Conservation (phyloP, 2,888 invertebrate genomes). For the Epirrhoe alternata region DNA sequence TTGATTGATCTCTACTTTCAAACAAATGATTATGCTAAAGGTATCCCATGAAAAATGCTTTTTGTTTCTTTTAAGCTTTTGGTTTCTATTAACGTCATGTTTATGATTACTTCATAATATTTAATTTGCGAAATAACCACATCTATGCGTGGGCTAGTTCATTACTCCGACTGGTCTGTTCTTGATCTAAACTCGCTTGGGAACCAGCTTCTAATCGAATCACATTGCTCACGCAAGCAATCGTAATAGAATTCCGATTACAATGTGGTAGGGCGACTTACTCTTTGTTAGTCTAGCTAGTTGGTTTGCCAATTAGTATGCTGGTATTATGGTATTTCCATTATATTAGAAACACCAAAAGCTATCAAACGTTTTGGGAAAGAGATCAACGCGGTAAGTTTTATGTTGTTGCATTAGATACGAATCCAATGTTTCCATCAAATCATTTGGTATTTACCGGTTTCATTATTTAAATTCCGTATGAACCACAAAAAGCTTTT, state of each 20-base stretch:
- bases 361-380: background rate
- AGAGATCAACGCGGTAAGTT: background rate
- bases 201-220: conserved; percentile 46
- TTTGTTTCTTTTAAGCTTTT: background rate
- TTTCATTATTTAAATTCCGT: background rate
- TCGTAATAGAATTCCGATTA: conserved; percentile 30
- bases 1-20: too few species aligned
- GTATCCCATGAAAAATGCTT: too few species aligned
- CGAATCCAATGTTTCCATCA: background rate
- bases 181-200: conserved; percentile 76
- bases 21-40: too few species aligned
- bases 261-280: conserved; percentile 26
- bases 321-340: conserved; percentile 1
- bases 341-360: background rate
- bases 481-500: conserved; percentile 3
- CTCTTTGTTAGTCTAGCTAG: conserved; percentile 19
- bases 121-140: background rate
- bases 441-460: background rate
- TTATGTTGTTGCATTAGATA: background rate
- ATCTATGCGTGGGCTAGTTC: background rate
- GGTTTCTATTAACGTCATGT: background rate
- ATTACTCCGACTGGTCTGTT: conserved; percentile 51
- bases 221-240: conserved; percentile 42
- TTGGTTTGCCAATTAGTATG: conserved; percentile 16
- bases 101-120: background rate